Evolutionary conservation across 37 sponge, comb jelly and placozoan species (phyloP), one percentile per base, ranked within the genome.

Genomic region (Theonella swinhoei): DNA sequence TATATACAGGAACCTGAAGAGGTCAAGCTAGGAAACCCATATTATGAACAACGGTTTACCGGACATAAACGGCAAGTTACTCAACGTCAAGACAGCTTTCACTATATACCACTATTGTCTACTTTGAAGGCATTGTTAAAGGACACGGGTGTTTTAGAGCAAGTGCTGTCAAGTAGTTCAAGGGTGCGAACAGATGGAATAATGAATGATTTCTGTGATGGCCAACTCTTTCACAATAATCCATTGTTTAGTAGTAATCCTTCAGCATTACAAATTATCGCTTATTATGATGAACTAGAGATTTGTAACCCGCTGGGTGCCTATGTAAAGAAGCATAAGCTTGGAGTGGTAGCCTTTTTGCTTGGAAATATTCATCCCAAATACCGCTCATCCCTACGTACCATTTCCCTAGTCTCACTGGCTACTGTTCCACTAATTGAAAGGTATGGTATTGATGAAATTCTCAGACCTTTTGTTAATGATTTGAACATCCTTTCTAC

Each of bases 301-400:
- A 0, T 89, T 3, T 58, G 67, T 26, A 89, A 89, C 39, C 89
- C 89, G 11, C 43, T 89, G n/a, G 84, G 89, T 34, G 9, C 89
- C 24, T 35, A 83, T 42, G 61, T 78, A 11, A 76, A 70, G 47
- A 76, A 65, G 30, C 83, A 88, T 70, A 82, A 88, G 36, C 14
- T 88, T 2, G 89, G 74, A 35, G 63, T 62, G 30, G 32, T 78
- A 17, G 32, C 34, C 4, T 78, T 64, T 63, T 32, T 35, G 9
- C 61, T 85, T n/a, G 85, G 77, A n/a, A 85, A 85, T 32, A 76
- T 85, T 31, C 85, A 42, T 77, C 85, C 85, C 25, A 64, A 76
- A 66, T 77, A 42, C 42, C 78, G 78, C 38, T 85, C 85, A 47
- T 43, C 58, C 22, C 63, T 85, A 7, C 65, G 36, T 33, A 9